Percentiles rank a stretch among this genome's conserved stretches.
phyloP scores from a whole-genome alignment of 2,113 vertebrate species.

The Ondatra zibethicus region DNA sequence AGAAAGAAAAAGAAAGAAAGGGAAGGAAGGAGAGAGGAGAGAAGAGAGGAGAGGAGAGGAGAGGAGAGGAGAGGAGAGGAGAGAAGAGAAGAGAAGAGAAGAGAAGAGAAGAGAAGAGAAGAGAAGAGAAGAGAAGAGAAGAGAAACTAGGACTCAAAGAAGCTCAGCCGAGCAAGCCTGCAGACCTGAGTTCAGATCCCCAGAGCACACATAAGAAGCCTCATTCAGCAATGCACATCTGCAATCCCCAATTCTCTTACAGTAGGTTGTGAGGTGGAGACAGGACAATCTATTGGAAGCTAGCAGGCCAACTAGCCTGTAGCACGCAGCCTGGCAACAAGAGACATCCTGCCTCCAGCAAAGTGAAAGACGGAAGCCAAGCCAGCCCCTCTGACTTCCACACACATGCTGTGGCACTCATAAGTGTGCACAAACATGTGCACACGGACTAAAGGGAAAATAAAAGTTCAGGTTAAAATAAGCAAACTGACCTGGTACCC shows the following conservation, averaged over 20 bases:
- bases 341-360: neutral
- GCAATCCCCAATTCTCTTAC: neutral
- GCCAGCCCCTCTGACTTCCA: neutral
- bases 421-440: neutral
- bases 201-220: neutral
- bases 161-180: neutral
- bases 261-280: neutral
- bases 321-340: neutral
- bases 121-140: no score
- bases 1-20: no score
- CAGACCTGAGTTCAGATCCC: neutral
- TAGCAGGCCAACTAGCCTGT: neutral
- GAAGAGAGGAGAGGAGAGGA: no score
- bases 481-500: neutral
- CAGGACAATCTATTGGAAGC: neutral
- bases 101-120: accelerated
- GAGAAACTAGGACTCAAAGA: neutral
- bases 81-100: no score
- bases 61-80: no score
- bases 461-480: neutral
- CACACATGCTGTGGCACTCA: no score
- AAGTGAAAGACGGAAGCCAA: neutral
- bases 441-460: no score
- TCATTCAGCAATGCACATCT: no score
- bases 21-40: no score